A percentile compares a stretch with the other conserved stretches of the same genome.
Conservation (phyloP, 2,888 invertebrate genomes). For the Cephus pygmeus region DNA sequence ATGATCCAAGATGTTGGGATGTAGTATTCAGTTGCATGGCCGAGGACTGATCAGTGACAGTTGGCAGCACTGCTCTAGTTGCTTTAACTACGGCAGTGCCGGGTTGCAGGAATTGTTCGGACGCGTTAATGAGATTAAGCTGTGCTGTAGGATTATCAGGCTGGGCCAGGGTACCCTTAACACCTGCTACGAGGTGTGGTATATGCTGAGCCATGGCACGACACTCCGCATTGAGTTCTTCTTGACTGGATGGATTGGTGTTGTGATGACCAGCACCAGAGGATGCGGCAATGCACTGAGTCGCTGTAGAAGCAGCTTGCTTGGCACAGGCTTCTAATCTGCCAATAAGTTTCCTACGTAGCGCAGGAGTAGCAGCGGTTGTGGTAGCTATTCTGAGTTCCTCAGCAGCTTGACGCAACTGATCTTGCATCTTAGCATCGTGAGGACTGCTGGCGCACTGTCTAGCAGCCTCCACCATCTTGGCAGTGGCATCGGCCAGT, state of each 20-base stretch:
- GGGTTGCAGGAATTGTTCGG: constrained; percentile 83
- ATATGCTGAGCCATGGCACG: constrained; percentile 80
- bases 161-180: constrained; percentile 75
- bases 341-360: constrained; percentile 76
- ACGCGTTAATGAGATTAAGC: constrained; percentile 82
- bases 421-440: constrained; percentile 85
- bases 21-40: constrained; percentile 79
- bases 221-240: constrained; percentile 81
- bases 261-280: constrained; percentile 84
- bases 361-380: constrained; percentile 84
- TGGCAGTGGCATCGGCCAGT: constrained; percentile 94
- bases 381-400: constrained; percentile 91
- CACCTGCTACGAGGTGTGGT: constrained; percentile 83
- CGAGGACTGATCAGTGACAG: constrained; percentile 81
- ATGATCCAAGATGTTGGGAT: constrained; percentile 75
- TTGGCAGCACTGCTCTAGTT: constrained; percentile 84
- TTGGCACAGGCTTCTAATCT: constrained; percentile 74
- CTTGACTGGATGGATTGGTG: constrained; percentile 75
- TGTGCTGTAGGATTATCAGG: constrained; percentile 83
- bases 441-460: constrained; percentile 89
- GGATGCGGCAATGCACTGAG: constrained; percentile 90
- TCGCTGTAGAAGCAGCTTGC: constrained; percentile 88
- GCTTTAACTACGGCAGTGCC: constrained; percentile 80
- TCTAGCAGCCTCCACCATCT: constrained; percentile 96
- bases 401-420: constrained; percentile 89